Conservation (phyloP, 2,113 vertebrate species). For the Mohoua ochrocephala region DNA sequence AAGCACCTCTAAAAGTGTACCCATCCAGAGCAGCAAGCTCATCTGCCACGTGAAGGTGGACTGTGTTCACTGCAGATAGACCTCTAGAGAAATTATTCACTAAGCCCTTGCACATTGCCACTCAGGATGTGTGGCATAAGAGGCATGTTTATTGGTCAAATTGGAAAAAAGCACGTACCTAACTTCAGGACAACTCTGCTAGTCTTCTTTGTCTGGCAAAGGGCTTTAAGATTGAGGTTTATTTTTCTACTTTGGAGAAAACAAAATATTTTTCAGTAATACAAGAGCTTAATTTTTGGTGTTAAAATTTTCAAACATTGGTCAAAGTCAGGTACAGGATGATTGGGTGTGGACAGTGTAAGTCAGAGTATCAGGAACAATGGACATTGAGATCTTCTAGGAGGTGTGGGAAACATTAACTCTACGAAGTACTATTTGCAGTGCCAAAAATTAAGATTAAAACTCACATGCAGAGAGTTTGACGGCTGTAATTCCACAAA, state of each 20-base stretch:
- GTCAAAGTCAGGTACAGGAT: background rate
- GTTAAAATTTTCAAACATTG: background rate
- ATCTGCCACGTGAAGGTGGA: background rate
- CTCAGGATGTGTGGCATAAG: background rate
- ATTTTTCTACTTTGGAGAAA: background rate
- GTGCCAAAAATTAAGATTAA: slow-evolving; percentile 51
- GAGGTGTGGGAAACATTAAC: slow-evolving; percentile 42
- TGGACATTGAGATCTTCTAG: slow-evolving; percentile 12
- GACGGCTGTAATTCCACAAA: slow-evolving; percentile 16
- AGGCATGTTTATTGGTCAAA: background rate
- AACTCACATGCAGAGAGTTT: slow-evolving; percentile 40
- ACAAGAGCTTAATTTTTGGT: background rate
- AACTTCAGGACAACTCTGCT: background rate
- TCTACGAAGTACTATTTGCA: background rate
- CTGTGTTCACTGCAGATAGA: background rate
- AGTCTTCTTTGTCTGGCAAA: background rate
- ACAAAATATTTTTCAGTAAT: background rate
- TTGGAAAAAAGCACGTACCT: background rate
- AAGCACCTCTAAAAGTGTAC: background rate
- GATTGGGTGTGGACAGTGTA: background rate
- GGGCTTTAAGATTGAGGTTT: background rate
- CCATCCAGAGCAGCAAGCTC: background rate
- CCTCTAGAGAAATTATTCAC: background rate
- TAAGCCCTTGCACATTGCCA: background rate
- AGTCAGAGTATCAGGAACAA: slow-evolving; percentile 1